These are phyloP conservation scores for Standfussiana lucernea DNA, from an alignment of 2,888 invertebrate genomes.

Conservation along the genomic window DNA sequence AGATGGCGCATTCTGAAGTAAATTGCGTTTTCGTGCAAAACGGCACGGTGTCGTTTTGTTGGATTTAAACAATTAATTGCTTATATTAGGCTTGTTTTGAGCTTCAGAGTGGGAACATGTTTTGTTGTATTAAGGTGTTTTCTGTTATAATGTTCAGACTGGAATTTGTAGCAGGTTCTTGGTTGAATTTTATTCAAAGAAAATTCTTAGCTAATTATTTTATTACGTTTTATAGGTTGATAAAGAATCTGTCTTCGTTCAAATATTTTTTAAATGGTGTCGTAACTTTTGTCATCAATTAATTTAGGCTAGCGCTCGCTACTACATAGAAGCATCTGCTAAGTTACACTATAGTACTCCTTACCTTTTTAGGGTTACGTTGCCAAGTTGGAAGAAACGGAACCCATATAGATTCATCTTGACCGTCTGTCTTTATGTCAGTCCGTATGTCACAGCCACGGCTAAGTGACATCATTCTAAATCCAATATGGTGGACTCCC, in stretches of 20 bases:
- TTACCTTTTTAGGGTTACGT: not conserved
- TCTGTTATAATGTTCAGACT: not conserved
- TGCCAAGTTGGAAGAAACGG: too few relatives aligned
- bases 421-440: too few relatives aligned
- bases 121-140: slow-evolving; percentile 1
- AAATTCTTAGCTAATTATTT: not conserved
- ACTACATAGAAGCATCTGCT: too few relatives aligned
- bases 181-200: not conserved
- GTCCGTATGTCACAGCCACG: too few relatives aligned
- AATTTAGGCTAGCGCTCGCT: too few relatives aligned
- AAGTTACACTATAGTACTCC: too few relatives aligned
- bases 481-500: too few relatives aligned
- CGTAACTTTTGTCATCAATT: too few relatives aligned
- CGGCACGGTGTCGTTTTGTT: slow-evolving; percentile 36
- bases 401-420: too few relatives aligned
- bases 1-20: slow-evolving; percentile 34
- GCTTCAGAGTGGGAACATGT: slow-evolving; percentile 23
- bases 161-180: not conserved
- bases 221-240: not conserved
- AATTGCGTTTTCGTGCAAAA: slow-evolving; percentile 40
- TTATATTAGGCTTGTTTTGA: slow-evolving; percentile 17
- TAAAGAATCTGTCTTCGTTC: not conserved
- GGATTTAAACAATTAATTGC: slow-evolving; percentile 45
- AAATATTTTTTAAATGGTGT: not conserved
- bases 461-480: too few relatives aligned